Percentiles rank a stretch among this genome's conserved stretches.
Conservation (phyloP, 2,113 vertebrate genomes). For the Vireo altiloquus region DNA sequence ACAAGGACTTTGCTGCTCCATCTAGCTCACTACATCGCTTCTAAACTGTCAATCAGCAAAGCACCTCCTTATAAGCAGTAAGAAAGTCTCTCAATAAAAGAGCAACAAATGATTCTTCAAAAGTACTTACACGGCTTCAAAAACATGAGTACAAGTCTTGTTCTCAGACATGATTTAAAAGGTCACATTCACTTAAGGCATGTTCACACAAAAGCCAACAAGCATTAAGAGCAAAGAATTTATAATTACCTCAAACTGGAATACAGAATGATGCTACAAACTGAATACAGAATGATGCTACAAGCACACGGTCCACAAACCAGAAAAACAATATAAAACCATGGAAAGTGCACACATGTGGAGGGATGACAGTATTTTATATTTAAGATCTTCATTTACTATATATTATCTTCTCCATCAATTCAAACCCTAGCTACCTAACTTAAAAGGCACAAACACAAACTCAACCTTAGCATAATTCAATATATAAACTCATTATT, state of each 20-base stretch:
- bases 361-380: background rate
- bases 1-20: background rate
- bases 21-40: background rate
- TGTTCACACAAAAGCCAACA: background rate
- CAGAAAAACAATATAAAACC: background rate
- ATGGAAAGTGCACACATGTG: fast-evolving
- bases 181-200: background rate
- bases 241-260: background rate
- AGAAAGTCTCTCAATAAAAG: background rate
- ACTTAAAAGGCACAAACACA: background rate
- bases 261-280: background rate
- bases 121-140: background rate
- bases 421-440: background rate
- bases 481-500: background rate
- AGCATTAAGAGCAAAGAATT: background rate
- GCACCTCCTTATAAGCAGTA: background rate
- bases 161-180: background rate
- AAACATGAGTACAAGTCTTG: background rate
- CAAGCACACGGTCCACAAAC: background rate
- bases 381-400: background rate
- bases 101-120: background rate
- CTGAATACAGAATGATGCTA: background rate
- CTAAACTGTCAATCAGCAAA: background rate
- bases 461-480: background rate
- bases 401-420: background rate